Evolutionary conservation across 1,140 invertebrate genomes (phyloP).

Genomic region (Panulirus ornatus): DNA sequence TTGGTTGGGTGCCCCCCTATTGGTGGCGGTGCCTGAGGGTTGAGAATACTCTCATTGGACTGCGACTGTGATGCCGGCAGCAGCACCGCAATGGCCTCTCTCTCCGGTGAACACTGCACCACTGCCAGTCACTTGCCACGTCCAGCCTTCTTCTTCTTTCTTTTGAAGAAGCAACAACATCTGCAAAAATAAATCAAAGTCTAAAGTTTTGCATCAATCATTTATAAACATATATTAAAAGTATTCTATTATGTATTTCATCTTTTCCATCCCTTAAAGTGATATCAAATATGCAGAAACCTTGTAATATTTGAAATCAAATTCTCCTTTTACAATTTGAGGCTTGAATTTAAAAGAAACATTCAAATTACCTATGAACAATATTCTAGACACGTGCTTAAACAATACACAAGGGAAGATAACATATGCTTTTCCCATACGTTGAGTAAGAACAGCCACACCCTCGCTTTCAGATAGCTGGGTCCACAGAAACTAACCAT

Average conservation of each 20-base stretch:
- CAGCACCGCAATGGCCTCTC: conserved; percentile 84
- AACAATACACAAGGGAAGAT: too few relatives aligned
- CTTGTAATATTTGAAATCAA: too few relatives aligned
- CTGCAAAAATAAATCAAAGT: conserved; percentile 82
- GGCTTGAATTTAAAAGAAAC: too few relatives aligned
- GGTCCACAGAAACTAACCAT: too few relatives aligned
- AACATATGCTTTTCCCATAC: too few relatives aligned
- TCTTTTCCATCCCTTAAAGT: not conserved
- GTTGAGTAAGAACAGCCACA: too few relatives aligned
- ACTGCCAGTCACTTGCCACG: conserved; percentile 77
- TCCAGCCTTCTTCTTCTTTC: conserved; percentile 96
- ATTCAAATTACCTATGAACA: too few relatives aligned
- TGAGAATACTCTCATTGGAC: conserved; percentile 83
- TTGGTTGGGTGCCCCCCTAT: conserved; percentile 47
- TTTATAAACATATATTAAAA: not conserved
- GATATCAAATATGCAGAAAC: not conserved
- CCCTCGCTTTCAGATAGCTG: too few relatives aligned
- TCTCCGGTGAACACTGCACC: conserved; percentile 79
- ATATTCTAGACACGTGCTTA: too few relatives aligned
- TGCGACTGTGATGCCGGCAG: conserved; percentile 84
- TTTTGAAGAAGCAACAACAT: conserved; percentile 97
- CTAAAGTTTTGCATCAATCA: too few relatives aligned
- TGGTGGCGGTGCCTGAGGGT: conserved; percentile 76
- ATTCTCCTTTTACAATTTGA: too few relatives aligned
- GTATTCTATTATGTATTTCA: conserved; percentile 46